These are phyloP conservation scores for Corvus hawaiiensis DNA, from an alignment of 2,113 vertebrate genomes.

Conservation along the genomic window DNA sequence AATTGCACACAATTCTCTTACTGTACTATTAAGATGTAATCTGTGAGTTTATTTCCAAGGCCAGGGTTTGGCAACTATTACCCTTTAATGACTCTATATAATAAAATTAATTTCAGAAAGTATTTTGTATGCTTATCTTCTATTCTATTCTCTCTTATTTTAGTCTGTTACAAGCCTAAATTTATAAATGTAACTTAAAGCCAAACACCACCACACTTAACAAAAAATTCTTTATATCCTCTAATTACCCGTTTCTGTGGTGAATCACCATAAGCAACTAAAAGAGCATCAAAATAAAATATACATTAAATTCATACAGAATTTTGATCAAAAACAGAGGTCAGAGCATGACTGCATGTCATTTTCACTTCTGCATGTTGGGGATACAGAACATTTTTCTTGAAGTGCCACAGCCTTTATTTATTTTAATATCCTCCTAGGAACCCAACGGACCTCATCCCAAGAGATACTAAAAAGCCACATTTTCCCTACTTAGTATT, in stretches of 20 bases:
- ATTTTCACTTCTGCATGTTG: background rate
- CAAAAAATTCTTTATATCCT: background rate
- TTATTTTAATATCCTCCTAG: background rate
- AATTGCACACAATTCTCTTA: background rate
- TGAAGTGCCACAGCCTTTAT: background rate
- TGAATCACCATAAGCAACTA: background rate
- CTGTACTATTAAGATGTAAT: background rate
- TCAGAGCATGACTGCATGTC: background rate
- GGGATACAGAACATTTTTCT: background rate
- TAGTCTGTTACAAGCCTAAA: background rate
- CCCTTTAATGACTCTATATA: background rate
- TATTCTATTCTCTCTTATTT: background rate
- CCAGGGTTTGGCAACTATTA: background rate
- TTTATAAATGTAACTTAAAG: background rate
- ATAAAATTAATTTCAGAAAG: background rate
- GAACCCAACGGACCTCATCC: background rate
- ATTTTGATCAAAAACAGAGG: conserved; percentile 1
- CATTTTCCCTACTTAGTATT: background rate
- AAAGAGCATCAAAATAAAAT: background rate
- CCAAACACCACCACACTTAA: background rate
- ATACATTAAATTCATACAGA: background rate
- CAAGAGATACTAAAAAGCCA: background rate
- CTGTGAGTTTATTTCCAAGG: background rate
- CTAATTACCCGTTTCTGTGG: background rate
- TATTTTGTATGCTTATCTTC: background rate